These are phyloP conservation scores for Adrianichthys oophorus DNA, from an alignment of 2,797 vertebrate genomes.

Conservation along the genomic window DNA sequence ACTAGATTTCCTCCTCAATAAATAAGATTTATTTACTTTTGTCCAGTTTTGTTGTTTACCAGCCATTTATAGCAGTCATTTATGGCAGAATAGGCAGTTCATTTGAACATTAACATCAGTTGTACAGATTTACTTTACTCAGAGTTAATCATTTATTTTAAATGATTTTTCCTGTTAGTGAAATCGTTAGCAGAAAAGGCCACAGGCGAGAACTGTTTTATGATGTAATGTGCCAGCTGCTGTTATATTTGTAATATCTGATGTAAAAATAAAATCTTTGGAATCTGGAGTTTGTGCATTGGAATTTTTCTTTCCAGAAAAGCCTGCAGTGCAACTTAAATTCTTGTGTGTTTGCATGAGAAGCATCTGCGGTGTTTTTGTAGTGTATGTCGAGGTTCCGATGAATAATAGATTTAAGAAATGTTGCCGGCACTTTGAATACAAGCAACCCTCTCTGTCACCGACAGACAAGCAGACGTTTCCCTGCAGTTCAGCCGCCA, in stretches of 20 bases:
- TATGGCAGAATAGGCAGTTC: too few species aligned
- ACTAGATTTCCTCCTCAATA: too few species aligned
- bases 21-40: too few species aligned
- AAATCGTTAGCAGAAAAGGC: slow-evolving; percentile 1
- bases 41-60: too few species aligned
- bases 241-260: slow-evolving; percentile 4
- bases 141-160: too few species aligned
- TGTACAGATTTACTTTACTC: too few species aligned
- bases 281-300: slow-evolving; percentile 11
- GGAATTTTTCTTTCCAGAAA: slow-evolving; percentile 24
- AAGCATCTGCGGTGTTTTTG: slow-evolving; percentile 15
- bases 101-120: background rate
- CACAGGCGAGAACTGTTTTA: background rate
- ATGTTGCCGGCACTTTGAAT: slow-evolving; percentile 27
- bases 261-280: slow-evolving; percentile 26
- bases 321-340: slow-evolving; percentile 7
- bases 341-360: slow-evolving; percentile 30
- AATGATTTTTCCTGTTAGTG: background rate
- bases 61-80: too few species aligned
- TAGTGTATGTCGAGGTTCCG: slow-evolving; percentile 17
- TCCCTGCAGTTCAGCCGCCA: slow-evolving; percentile 14
- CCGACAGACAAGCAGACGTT: slow-evolving; percentile 4
- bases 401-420: slow-evolving; percentile 44
- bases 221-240: background rate
- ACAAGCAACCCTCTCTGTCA: slow-evolving; percentile 14